Base-by-base conservation (phyloP, 2,797 vertebrate genomes). In the Paedocypris micromegethes region DNA sequence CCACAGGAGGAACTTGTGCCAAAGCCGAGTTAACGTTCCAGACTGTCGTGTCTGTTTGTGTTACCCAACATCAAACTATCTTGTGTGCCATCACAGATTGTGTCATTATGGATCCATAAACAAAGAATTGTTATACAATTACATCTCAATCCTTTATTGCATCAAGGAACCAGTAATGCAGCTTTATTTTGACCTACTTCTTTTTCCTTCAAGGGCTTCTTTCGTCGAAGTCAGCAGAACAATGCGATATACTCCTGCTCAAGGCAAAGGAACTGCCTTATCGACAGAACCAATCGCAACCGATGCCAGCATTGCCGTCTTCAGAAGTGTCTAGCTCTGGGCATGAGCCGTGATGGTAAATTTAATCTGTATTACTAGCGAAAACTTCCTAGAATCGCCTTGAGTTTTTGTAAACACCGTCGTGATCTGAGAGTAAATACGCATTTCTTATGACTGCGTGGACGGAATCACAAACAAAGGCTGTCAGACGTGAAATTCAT, bases 261-360 rank as follows among this genome's bases (percentile, higher is more conserved):
- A 3, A 85, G 93, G 53, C 93, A 95, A 84, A 90, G 92, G 79
- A 95, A 93, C 86, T 96, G 94, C 79, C 85, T 93, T 56, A 94
- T 96, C 44, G 94, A 96, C 87, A 87, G 94, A 74, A 95, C 93
- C 80, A 96, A 94, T 85, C 90, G 94, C 44, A 96, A 96, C 82
- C 93, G 93, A 58, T 96, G 94, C 83, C 94, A 96, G 73, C 93
- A 96, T 83, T 96, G 94, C 85, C 88, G 94, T 59, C 84, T 96
- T 83, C 93, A 96, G 88, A 96, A 96, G 83, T 96, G 93, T 84
- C 86, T 96, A 38, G 87, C 92, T 0, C 86, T 95, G 61, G 94
- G 94, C 79, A 96, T 96, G 94, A 95, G 93, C 78, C 92, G 93
- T 0, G 93, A 95, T 0, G 93, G 93, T 96, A 84, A 90, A 93